Conservation (phyloP, 2,888 invertebrate species). For the Charanyca ferruginea region DNA sequence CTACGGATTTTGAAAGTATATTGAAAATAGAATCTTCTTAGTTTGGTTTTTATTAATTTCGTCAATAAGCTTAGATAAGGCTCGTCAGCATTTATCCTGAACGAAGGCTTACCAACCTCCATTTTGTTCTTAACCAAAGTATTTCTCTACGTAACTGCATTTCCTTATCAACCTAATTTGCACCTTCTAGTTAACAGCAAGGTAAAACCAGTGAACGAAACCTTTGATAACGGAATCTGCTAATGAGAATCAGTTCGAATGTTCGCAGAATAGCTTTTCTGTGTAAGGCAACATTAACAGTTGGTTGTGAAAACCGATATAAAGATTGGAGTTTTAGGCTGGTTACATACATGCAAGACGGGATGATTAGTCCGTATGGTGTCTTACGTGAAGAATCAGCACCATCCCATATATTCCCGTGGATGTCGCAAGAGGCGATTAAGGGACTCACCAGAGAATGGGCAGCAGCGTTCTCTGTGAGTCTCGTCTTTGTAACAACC, state of each 20-base stretch:
- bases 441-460: no score
- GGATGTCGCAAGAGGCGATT: no score
- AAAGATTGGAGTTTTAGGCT: constrained; percentile 16
- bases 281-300: constrained; percentile 11
- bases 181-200: constrained; percentile 35
- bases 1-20: no score
- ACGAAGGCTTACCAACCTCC: background rate
- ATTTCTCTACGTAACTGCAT: constrained; percentile 22
- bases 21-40: no score
- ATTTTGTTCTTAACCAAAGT: constrained; percentile 7
- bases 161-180: constrained; percentile 54
- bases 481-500: no score
- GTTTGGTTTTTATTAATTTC: background rate
- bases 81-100: background rate
- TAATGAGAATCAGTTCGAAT: constrained; percentile 52
- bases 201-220: constrained; percentile 5
- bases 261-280: constrained; percentile 22
- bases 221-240: constrained; percentile 29
- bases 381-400: no score
- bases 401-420: no score
- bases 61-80: background rate
- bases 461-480: no score
- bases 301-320: constrained; percentile 39
- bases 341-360: background rate
- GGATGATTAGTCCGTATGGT: no score